A percentile compares a stretch with the other conserved stretches of the same genome.
phyloP scores from a whole-genome alignment of 64 coral and sea anemone genomes.

The Anthopleura sola region DNA sequence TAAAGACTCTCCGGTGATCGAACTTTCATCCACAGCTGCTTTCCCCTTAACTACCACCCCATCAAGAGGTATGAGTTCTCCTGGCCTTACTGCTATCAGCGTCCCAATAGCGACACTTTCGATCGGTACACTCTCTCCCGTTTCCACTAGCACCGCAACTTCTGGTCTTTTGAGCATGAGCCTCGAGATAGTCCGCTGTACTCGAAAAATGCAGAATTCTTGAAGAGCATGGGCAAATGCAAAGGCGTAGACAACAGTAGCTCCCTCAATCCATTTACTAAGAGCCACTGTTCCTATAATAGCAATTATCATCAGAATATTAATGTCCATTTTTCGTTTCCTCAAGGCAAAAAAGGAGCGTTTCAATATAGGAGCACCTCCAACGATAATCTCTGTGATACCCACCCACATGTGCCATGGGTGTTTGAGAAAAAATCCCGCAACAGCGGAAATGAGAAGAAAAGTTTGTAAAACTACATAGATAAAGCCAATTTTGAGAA shows the following conservation, averaged over 20 bases:
- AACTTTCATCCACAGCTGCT: conserved; percentile 87
- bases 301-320: conserved; percentile 80
- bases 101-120: conserved; percentile 82
- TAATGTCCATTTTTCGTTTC: conserved; percentile 59
- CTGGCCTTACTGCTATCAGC: conserved; percentile 84
- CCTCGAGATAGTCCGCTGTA: conserved; percentile 87
- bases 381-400: conserved; percentile 85
- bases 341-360: conserved; percentile 56
- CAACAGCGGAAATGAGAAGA: conserved; percentile 41
- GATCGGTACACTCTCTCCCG: conserved; percentile 70
- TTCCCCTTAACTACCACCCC: conserved; percentile 80
- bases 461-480: conserved; percentile 65
- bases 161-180: conserved; percentile 90
- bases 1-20: conserved; percentile 82
- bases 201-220: conserved; percentile 74
- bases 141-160: conserved; percentile 74
- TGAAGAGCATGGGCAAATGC: conserved; percentile 70
- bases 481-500: conserved; percentile 36
- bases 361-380: conserved; percentile 65
- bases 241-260: conserved; percentile 91
- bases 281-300: conserved; percentile 78
- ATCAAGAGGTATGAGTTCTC: conserved; percentile 91
- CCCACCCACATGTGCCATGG: conserved; percentile 84
- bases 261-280: conserved; percentile 87
- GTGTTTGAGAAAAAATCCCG: conserved; percentile 25